Conservation (phyloP, 2,113 vertebrate species). For the Dicerorhinus sumatrensis region DNA sequence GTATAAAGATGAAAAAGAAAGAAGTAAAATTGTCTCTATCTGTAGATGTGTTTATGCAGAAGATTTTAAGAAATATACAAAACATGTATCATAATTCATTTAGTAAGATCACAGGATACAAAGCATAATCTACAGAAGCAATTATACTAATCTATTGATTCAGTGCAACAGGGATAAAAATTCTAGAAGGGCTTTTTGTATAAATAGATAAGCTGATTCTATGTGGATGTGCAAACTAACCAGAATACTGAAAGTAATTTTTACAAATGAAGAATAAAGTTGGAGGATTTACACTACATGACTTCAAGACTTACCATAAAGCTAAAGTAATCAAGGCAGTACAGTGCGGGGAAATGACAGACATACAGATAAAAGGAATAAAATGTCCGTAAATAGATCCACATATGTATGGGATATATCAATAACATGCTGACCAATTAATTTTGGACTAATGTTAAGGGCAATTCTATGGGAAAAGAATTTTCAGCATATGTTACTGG, state of each 20-base stretch:
- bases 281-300: too few relatives aligned
- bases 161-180: background rate
- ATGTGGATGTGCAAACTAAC: background rate
- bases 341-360: too few relatives aligned
- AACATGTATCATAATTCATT: background rate
- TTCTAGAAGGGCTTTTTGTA: background rate
- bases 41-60: background rate
- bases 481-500: background rate
- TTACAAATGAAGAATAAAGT: background rate
- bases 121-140: background rate
- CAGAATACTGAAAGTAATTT: background rate
- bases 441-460: background rate
- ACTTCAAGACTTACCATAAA: too few relatives aligned
- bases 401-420: background rate
- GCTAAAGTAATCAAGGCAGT: too few relatives aligned
- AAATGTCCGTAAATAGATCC: background rate
- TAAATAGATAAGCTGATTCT: background rate
- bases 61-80: background rate
- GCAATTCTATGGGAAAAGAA: background rate
- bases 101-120: background rate
- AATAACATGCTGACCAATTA: background rate
- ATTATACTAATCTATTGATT: background rate
- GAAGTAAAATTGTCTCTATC: background rate
- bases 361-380: too few relatives aligned
- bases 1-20: background rate